These are phyloP conservation scores for Mus musculus DNA, from an alignment of 2,113 vertebrate species.

Conservation along the genomic window GRCm39 chr2:128071501-128072000, in stretches of 20 bases:
- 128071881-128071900: background rate
- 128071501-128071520: background rate
- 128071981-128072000: background rate
- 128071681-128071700: background rate
- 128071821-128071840: background rate
- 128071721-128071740: background rate
- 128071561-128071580: background rate
- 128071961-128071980: background rate
- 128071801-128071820: background rate
- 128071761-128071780: background rate
- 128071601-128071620: background rate
- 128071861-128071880: background rate
- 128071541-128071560: background rate
- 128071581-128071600: background rate
- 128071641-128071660: background rate
- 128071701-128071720: background rate
- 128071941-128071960: background rate
- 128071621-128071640: background rate
- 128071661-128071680: background rate
- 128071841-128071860: constrained; percentile 33
- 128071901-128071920: background rate
- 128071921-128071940: background rate
- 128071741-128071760: background rate
- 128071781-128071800: constrained; percentile 27
- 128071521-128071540: background rate